phyloP scores from a whole-genome alignment of 2,797 vertebrate species.

The Diceros bicornis region DNA sequence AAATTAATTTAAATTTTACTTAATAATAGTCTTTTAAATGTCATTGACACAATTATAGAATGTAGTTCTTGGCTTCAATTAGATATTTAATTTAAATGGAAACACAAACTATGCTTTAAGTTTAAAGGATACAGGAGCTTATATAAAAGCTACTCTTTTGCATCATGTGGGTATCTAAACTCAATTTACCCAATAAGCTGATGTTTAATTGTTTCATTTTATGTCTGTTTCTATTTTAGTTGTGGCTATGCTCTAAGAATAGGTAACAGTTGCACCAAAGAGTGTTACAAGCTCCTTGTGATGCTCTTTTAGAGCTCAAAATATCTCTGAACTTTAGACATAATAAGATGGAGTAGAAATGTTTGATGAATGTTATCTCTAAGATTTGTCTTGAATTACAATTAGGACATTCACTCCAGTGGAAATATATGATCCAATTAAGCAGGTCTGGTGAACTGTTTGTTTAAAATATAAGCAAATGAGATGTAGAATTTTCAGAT shows the following conservation, averaged over 20 bases:
- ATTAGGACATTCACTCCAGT: constrained; percentile 62
- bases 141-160: constrained; percentile 75
- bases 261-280: constrained; percentile 1
- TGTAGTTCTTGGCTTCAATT: constrained; percentile 63
- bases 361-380: constrained; percentile 16
- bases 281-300: constrained; percentile 1
- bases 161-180: constrained; percentile 54
- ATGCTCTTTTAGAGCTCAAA: constrained; percentile 57
- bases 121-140: constrained; percentile 72
- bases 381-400: constrained; percentile 58
- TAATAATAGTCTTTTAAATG: constrained; percentile 45
- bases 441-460: constrained; percentile 21
- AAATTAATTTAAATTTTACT: constrained; percentile 26
- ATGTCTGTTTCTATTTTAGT: constrained; percentile 71
- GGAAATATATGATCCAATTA: background rate
- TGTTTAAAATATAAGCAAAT: constrained; percentile 65
- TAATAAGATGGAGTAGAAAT: constrained; percentile 27
- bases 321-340: constrained; percentile 51
- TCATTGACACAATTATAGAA: constrained; percentile 60
- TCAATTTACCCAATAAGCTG: constrained; percentile 45
- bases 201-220: constrained; percentile 40
- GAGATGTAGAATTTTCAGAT: constrained; percentile 56
- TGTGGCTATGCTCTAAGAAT: constrained; percentile 55
- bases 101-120: background rate
- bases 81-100: constrained; percentile 78